Evolutionary conservation across 2,888 invertebrate genomes (phyloP), one percentile per base, ranked within the genome.

Genomic region (Sarcophaga caerulescens): DNA sequence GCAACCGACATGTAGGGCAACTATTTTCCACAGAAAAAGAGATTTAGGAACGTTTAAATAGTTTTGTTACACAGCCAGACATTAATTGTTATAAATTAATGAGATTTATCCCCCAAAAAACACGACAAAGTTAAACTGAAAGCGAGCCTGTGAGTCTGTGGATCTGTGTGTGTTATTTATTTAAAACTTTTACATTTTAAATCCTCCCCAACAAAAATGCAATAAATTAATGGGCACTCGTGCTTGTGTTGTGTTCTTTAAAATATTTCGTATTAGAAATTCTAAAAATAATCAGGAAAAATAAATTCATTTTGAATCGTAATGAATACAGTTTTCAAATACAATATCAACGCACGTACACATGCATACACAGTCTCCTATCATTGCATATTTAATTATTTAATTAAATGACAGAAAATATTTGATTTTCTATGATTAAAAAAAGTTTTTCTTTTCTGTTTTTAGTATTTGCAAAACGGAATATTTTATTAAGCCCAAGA

Each of bases 361-460:
- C 52, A 52, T 14, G 4, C 52, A 52, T 52, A 17, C 11, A 14
- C 52, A 52, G 17, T 52, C 52, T 52, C 52, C 12, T 52, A 52
- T 65, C 70, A 85, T 81, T 85, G 78, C 81, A 85, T 85, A 82
- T 82, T 85, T 79, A 82, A 85, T 85, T 81, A 81, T 73, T 85
- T 81, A 81, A 81, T 85, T 85, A 81, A 85, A 78, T 75, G 70
- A 71, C 70, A 79, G 8, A 35, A 57, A 85, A 71, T 78, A 75
- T 82, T 85, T 85, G 79, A 71, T 79, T 75, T 82, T 8, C 19
- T 70, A 12, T 4, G 59, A 78, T 57, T 47, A 63, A 77, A 71
- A 62, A 35, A 8, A 52, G 17, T 12, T 52, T 47, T 52, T 47
- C 0, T 47, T 14, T 14, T 47, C 4, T 1, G 0, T 47, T 52